Evolutionary conservation across 2,113 vertebrate species (phyloP), one percentile per base, ranked within the genome.

Genomic region (Mystacornis crossleyi): DNA sequence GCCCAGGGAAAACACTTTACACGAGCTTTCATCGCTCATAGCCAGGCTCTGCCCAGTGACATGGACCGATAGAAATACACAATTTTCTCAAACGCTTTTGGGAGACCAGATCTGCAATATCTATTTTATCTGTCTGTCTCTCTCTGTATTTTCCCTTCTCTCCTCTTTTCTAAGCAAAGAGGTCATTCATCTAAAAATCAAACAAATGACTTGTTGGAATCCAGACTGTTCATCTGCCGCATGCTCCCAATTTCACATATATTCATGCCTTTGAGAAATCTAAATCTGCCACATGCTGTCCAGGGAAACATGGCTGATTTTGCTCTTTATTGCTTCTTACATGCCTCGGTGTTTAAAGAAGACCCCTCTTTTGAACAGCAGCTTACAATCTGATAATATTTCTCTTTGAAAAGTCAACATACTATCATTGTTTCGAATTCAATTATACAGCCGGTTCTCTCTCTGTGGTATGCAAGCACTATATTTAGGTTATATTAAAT

Each of bases 401-500:
- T 96, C 94, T 86, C 83, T 97, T 97, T 94, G 96, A 85, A 97
- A 97, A 97, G 94, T 97, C 97, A 97, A 96, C 89, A 94, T 95
- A 95, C 92, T 92, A 81, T 93, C 96, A 92, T 94, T 96, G 95
- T 95, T 97, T 96, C 95, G 0, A 89, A 96, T 96, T 96, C 95
- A 95, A 94, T 97, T 96, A 95, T 94, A 86, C 95, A 70, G 92
- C 87, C 8, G 6, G 43, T 74, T 96, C 81, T 93, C 93, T 86
- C 91, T 78, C 95, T 9, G 23, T 94, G 92, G 96, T 97, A 95
- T 96, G 92, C 91, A 93, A 95, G 86, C 75, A 72, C 71, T 96
- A 88, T 96, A 93, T 96, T 96, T 96, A 97, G 96, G 90, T 95
- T 96, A 97, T 94, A 95, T 96, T 97, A 95, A 98, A 97, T 98